Percentiles rank a stretch among this genome's conserved stretches.
Conservation (phyloP, 2,113 vertebrate genomes). For the Chascanopsetta lugubris region DNA sequence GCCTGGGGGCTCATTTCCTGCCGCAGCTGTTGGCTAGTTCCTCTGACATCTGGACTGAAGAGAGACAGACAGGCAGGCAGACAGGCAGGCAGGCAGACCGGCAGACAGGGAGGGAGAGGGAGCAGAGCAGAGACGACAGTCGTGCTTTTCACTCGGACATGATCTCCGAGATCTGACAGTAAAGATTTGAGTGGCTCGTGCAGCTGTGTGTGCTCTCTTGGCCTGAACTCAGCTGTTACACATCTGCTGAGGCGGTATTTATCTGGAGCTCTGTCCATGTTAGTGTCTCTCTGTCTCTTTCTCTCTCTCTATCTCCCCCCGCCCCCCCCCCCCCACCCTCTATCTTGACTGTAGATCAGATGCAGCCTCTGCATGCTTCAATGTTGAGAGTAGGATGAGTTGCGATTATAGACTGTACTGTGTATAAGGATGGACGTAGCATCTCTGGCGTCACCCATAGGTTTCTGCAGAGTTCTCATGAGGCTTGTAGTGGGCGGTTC, state of each 20-base stretch:
- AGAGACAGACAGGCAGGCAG: slow-evolving; percentile 49
- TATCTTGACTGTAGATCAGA: too few species aligned
- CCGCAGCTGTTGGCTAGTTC: slow-evolving; percentile 74
- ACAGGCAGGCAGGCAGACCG: slow-evolving; percentile 40
- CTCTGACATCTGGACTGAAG: slow-evolving; percentile 76
- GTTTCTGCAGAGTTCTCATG: too few species aligned
- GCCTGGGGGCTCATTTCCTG: slow-evolving; percentile 74
- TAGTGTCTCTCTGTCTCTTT: slow-evolving; percentile 24
- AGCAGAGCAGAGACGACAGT: slow-evolving; percentile 49
- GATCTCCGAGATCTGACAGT: slow-evolving; percentile 48
- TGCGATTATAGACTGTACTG: too few species aligned
- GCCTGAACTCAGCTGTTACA: slow-evolving; percentile 24
- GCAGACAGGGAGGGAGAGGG: slow-evolving; percentile 39
- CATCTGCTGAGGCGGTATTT: slow-evolving; percentile 52
- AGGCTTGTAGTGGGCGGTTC: too few species aligned
- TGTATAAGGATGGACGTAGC: too few species aligned
- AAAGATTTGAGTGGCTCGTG: slow-evolving; percentile 48
- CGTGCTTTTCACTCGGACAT: slow-evolving; percentile 50
- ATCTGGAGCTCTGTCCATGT: slow-evolving; percentile 54
- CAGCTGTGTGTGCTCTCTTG: slow-evolving; percentile 41
- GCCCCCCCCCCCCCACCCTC: not conserved
- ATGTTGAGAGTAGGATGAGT: too few species aligned
- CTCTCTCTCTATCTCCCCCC: not conserved
- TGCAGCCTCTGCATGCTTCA: too few species aligned
- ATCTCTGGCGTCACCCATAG: too few species aligned